Evolutionary conservation across 2,888 invertebrate genomes (phyloP).

Genomic region (Poecilus cupreus): DNA sequence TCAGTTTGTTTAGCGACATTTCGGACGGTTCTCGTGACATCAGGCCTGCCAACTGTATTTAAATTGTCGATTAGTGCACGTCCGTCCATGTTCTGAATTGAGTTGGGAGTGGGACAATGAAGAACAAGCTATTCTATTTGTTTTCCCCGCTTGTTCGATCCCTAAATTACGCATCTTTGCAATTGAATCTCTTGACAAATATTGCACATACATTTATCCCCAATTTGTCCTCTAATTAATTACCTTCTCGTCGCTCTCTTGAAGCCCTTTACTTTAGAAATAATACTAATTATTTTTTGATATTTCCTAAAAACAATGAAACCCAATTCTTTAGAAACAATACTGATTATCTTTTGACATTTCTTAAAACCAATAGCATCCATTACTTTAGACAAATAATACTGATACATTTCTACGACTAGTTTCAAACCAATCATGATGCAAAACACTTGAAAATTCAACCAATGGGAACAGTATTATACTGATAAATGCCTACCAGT

Average conservation of each 20-base stretch:
- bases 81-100: slow-evolving; percentile 31
- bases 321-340: no score
- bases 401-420: background rate
- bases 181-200: slow-evolving; percentile 39
- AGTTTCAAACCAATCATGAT: no score
- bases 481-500: no score
- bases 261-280: background rate
- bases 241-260: background rate
- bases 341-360: background rate
- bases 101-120: background rate
- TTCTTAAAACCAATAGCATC: no score
- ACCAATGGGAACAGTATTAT: no score
- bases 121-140: slow-evolving; percentile 39
- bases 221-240: background rate
- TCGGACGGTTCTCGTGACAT: slow-evolving; percentile 54
- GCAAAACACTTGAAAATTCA: no score
- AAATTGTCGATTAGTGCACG: slow-evolving; percentile 56
- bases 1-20: slow-evolving; percentile 57
- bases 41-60: slow-evolving; percentile 58
- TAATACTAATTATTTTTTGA: no score
- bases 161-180: slow-evolving; percentile 26
- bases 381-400: no score
- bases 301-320: no score
- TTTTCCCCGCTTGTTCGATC: slow-evolving; percentile 19
- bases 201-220: slow-evolving; percentile 19